Conservation (phyloP, 1,140 invertebrate genomes). For the Drosophila fuyamai region DNA sequence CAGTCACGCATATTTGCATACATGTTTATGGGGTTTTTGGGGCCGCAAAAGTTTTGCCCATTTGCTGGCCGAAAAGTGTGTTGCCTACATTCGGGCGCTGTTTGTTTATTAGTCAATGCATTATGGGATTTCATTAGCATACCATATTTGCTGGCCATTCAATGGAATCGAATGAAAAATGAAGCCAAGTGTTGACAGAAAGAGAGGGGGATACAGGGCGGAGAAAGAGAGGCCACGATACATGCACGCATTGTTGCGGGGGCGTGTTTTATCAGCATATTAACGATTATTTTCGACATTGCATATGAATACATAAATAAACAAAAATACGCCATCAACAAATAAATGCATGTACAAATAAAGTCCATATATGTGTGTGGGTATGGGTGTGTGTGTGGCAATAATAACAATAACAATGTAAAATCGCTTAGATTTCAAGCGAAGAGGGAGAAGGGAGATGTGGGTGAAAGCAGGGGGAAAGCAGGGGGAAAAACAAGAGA, state of each 20-base stretch:
- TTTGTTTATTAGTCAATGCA: conserved; percentile 53
- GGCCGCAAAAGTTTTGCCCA: conserved; percentile 1
- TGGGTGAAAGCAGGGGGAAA: background rate
- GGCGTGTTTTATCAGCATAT: conserved; percentile 77
- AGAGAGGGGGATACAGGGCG: background rate
- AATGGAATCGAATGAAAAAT: conserved; percentile 62
- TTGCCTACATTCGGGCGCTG: conserved; percentile 34
- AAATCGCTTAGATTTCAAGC: conserved; percentile 82
- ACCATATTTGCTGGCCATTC: conserved; percentile 29
- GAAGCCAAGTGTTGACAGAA: conserved; percentile 57
- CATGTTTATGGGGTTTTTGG: background rate
- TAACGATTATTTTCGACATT: conserved; percentile 81
- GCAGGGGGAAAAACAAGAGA: conserved; percentile 48
- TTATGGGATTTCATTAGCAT: conserved; percentile 51
- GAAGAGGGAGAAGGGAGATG: conserved; percentile 21
- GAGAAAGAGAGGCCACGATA: background rate
- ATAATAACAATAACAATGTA: conserved; percentile 83
- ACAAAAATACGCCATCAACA: conserved; percentile 80
- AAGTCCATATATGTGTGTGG: conserved; percentile 15
- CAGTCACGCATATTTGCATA: conserved; percentile 18
- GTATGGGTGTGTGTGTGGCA: conserved; percentile 39
- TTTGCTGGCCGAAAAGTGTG: conserved; percentile 31
- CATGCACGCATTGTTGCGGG: conserved; percentile 23
- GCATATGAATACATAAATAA: conserved; percentile 82
- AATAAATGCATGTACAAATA: conserved; percentile 80